Evolutionary conservation across 37 sponge, comb jelly and placozoan species (phyloP).

Genomic region (Mnemiopsis leidyi): DNA sequence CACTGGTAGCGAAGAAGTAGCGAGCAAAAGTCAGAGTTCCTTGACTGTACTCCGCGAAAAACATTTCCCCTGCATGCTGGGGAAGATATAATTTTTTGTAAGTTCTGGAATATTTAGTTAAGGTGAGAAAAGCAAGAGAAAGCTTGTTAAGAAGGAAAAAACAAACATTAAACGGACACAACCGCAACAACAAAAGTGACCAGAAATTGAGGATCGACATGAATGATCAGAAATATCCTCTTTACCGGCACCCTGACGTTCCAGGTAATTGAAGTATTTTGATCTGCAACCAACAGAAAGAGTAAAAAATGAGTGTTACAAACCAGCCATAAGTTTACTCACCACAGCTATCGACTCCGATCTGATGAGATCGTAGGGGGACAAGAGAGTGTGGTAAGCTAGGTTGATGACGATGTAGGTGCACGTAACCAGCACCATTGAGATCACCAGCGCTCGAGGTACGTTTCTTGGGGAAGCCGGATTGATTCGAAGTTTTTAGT

Average conservation of each 20-base stretch:
- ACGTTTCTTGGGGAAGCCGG: background rate
- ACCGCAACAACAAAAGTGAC: too few species aligned
- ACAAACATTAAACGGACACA: too few species aligned
- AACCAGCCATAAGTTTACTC: background rate
- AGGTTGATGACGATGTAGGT: constrained; percentile 31
- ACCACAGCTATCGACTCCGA: constrained; percentile 15
- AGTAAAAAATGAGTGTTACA: too few species aligned
- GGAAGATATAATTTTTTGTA: background rate
- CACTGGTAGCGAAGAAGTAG: background rate
- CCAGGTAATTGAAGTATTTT: too few species aligned
- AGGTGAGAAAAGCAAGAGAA: too few species aligned
- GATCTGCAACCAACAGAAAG: too few species aligned
- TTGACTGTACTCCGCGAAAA: background rate
- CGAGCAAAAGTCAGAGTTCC: background rate
- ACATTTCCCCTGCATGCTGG: background rate
- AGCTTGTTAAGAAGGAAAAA: too few species aligned
- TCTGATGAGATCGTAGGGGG: background rate
- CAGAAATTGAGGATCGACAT: too few species aligned
- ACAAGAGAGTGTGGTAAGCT: constrained; percentile 14
- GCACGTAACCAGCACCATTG: background rate
- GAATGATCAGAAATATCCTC: too few species aligned
- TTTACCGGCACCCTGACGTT: too few species aligned
- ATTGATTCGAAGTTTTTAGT: too few species aligned
- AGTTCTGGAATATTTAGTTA: too few species aligned
- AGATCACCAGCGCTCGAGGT: background rate